phyloP scores from a whole-genome alignment of 2,888 invertebrate genomes.

The Eupithecia centaureata region DNA sequence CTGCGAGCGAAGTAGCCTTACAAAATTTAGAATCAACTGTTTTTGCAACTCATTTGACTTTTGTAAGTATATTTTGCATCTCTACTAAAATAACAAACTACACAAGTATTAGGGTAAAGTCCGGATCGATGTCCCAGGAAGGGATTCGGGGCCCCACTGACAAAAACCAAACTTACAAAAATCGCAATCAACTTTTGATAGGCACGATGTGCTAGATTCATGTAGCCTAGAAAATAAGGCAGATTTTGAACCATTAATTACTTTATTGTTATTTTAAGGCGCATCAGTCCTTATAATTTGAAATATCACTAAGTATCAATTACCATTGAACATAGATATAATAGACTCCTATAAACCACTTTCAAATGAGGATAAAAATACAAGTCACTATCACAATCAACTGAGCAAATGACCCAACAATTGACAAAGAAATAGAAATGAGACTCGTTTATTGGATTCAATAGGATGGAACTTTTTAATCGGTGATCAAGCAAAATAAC shows the following conservation, averaged over 20 bases:
- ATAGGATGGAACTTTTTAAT: not conserved
- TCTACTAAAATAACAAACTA: not conserved
- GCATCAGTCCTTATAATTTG: too few relatives aligned
- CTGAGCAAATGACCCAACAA: not conserved
- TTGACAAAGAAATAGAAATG: not conserved
- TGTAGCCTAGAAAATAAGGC: too few relatives aligned
- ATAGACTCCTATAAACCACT: not conserved
- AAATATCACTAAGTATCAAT: not conserved
- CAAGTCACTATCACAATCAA: not conserved
- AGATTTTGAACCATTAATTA: too few relatives aligned
- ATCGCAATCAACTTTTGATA: too few relatives aligned
- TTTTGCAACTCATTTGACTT: not conserved
- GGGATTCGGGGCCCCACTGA: too few relatives aligned
- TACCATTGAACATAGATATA: not conserved
- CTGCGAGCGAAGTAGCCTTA: slow-evolving; percentile 17
- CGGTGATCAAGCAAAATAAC: not conserved
- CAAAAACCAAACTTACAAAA: too few relatives aligned
- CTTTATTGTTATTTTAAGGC: too few relatives aligned
- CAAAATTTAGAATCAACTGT: slow-evolving; percentile 5
- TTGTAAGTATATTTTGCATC: not conserved
- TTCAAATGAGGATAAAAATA: not conserved
- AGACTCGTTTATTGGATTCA: not conserved
- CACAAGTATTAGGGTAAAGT: too few relatives aligned
- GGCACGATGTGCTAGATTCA: too few relatives aligned
- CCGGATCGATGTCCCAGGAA: too few relatives aligned